Percentiles rank a stretch among this genome's conserved stretches.
Conservation (phyloP, 2,888 invertebrate genomes). For the Tipula vernalis region DNA sequence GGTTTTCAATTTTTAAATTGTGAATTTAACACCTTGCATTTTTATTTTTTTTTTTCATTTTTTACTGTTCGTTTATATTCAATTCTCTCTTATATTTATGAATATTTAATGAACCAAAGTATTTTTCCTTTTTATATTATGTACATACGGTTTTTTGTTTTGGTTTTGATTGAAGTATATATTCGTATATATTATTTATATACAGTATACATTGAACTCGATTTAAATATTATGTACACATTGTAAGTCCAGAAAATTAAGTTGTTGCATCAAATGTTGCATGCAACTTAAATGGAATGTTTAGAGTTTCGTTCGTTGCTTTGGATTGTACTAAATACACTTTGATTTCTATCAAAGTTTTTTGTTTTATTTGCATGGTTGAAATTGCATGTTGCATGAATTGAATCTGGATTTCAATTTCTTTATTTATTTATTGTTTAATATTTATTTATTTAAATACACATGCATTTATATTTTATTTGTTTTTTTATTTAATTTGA, state of each 20-base stretch:
- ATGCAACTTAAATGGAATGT: neutral
- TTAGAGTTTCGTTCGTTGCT: neutral
- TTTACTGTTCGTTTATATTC: neutral
- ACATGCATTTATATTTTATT: neutral
- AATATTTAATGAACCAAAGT: neutral
- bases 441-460: neutral
- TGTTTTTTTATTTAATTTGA: neutral
- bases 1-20: conserved; percentile 4
- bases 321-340: neutral
- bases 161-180: neutral
- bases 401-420: neutral
- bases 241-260: neutral
- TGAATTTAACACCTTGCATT: neutral
- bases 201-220: neutral
- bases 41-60: neutral
- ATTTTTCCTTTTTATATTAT: neutral
- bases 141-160: neutral
- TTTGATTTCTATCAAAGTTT: neutral
- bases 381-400: neutral
- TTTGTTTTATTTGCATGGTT: neutral
- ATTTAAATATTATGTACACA: neutral
- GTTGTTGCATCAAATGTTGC: neutral
- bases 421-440: neutral
- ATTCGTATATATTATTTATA: neutral
- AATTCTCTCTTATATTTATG: neutral